Conservation (phyloP, 2,888 invertebrate species). For the Tetragonula carbonaria region DNA sequence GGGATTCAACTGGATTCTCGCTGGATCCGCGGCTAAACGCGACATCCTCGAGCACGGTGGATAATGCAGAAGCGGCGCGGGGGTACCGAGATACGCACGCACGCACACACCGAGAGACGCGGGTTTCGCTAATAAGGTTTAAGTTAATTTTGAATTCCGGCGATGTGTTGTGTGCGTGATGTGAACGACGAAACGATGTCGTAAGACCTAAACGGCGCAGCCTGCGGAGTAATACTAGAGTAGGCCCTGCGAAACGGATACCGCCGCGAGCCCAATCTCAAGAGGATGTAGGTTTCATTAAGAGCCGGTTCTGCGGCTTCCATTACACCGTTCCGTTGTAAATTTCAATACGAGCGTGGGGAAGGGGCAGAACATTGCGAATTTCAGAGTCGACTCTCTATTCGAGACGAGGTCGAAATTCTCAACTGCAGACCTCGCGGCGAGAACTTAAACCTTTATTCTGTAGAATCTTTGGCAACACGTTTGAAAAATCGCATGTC, state of each 20-base stretch:
- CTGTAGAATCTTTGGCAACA: not conserved
- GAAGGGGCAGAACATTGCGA: not conserved
- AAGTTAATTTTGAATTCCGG: slow-evolving; percentile 3
- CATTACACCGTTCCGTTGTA: not conserved
- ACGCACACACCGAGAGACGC: not conserved
- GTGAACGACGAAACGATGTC: not conserved
- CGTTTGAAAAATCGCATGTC: not conserved
- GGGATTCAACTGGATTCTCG: not conserved
- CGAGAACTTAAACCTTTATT: not conserved
- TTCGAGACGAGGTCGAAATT: not conserved
- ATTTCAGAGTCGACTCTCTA: not conserved
- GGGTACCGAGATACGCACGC: too few relatives aligned
- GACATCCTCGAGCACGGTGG: too few relatives aligned
- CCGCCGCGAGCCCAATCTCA: slow-evolving; percentile 11
- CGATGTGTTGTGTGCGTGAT: not conserved
- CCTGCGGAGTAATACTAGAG: not conserved
- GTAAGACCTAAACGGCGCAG: slow-evolving; percentile 5
- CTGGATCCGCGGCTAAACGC: too few relatives aligned
- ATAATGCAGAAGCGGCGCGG: too few relatives aligned
- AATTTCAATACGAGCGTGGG: not conserved
- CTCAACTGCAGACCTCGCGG: not conserved
- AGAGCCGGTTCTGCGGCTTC: not conserved
- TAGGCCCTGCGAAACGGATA: slow-evolving; percentile 15
- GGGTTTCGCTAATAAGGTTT: not conserved
- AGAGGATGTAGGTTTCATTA: slow-evolving; percentile 23